Conservation (phyloP, 2,113 vertebrate species). For the Ciconia boyciana region DNA sequence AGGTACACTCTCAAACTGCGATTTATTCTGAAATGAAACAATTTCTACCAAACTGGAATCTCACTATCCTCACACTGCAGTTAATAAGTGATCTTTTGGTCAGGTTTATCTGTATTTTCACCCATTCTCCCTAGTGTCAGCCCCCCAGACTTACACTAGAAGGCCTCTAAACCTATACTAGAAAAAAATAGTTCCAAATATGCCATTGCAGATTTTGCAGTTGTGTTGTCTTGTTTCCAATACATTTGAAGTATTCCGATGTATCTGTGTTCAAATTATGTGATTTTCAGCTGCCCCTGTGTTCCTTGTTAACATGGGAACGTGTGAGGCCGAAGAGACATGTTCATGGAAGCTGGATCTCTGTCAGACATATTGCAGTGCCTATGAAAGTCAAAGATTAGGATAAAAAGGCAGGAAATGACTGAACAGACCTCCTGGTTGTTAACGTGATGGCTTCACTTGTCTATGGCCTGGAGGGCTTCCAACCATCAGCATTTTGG, state of each 20-base stretch:
- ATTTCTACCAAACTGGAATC: not conserved
- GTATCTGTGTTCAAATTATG: not conserved
- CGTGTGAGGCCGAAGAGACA: rapidly evolving
- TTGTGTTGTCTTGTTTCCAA: not conserved
- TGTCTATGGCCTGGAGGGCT: not conserved
- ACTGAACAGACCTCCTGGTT: not conserved
- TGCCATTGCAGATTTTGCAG: not conserved
- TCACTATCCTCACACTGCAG: not conserved
- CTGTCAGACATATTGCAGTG: not conserved
- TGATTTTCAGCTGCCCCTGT: not conserved
- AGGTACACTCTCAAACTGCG: not conserved
- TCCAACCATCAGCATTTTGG: not conserved
- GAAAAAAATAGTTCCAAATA: not conserved
- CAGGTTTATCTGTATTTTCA: not conserved
- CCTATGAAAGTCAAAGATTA: not conserved
- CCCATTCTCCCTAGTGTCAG: not conserved
- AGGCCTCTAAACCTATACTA: not conserved
- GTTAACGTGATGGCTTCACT: not conserved
- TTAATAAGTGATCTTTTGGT: not conserved
- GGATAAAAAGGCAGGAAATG: not conserved
- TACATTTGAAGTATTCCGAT: not conserved
- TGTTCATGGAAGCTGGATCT: not conserved
- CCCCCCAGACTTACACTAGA: not conserved
- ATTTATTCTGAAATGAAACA: not conserved
- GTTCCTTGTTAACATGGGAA: not conserved